phyloP scores from a whole-genome alignment of 35 echinoderm and acorn worm genomes.

The Ophioderma brevispina region DNA sequence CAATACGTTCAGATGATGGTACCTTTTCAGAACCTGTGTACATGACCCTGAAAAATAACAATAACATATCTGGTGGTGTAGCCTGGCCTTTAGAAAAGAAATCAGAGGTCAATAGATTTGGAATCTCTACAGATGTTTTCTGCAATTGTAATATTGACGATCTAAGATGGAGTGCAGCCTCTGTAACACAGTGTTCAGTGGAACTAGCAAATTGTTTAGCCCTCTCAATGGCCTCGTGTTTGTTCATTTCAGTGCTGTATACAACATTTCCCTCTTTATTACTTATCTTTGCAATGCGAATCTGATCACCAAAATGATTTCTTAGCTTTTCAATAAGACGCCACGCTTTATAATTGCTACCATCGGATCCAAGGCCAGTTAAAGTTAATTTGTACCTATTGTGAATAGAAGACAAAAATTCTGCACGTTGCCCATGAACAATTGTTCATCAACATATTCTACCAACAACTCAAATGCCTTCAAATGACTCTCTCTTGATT shows the following conservation, averaged over 20 bases:
- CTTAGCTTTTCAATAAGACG: neutral
- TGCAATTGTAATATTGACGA: neutral
- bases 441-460: neutral
- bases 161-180: neutral
- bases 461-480: neutral
- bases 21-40: neutral
- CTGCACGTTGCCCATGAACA: neutral
- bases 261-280: neutral
- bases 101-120: neutral
- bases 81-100: neutral
- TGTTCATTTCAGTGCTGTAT: slow-evolving; percentile 1
- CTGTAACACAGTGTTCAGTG: neutral
- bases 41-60: neutral
- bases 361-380: neutral
- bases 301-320: neutral
- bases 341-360: neutral
- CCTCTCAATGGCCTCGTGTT: neutral
- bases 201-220: neutral
- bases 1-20: neutral
- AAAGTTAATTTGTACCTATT: neutral
- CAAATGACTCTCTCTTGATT: neutral
- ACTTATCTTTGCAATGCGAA: neutral
- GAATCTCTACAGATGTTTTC: neutral
- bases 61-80: neutral
- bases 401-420: neutral